phyloP scores from a whole-genome alignment of 2,113 vertebrate species.

The Athene noctua region DNA sequence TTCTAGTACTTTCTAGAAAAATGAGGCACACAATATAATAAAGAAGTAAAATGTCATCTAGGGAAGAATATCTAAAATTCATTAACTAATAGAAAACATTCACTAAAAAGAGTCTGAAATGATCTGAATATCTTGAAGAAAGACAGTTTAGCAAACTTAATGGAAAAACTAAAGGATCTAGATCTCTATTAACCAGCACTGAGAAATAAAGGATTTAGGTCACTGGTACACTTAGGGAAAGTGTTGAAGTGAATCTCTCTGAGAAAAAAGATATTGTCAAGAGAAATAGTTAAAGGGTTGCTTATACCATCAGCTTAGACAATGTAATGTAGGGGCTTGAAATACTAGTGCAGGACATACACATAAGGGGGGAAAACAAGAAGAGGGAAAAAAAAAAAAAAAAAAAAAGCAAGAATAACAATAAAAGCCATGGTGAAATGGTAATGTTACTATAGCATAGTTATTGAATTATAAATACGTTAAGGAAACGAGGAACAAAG shows the following conservation, averaged over 20 bases:
- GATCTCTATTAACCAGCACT: not conserved
- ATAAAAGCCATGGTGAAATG: not conserved
- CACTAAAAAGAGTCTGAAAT: not conserved
- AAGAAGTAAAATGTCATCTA: not conserved
- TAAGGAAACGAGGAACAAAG: not conserved
- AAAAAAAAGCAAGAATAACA: not conserved
- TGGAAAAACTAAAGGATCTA: not conserved
- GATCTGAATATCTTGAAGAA: not conserved
- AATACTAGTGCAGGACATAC: not conserved
- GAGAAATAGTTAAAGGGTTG: not conserved
- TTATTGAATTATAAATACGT: not conserved
- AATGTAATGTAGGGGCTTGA: not conserved
- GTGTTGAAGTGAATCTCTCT: not conserved
- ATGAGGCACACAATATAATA: not conserved
- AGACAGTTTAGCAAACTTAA: not conserved
- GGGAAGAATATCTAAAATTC: not conserved
- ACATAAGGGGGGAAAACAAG: too few species aligned
- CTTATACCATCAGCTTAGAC: not conserved
- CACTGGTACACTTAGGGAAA: not conserved
- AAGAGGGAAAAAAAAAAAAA: too few species aligned
- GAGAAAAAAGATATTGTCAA: not conserved
- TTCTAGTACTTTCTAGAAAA: not conserved
- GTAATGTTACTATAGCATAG: not conserved
- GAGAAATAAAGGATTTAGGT: not conserved
- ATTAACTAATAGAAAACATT: not conserved